Base-by-base conservation (phyloP, 2,888 invertebrate genomes). In the Pachliopta kotzebuea region DNA sequence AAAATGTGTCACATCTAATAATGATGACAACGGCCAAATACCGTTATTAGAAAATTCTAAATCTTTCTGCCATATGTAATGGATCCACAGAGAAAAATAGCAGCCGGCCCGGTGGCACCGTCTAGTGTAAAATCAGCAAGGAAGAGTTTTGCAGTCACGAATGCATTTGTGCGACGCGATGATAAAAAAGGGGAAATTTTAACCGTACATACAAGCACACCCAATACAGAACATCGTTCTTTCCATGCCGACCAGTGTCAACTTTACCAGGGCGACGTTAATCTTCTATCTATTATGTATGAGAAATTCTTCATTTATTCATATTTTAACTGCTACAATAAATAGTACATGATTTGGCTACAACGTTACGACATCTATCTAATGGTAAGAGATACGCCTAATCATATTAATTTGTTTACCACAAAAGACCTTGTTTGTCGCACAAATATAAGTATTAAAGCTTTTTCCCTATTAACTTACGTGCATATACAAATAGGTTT, bases 261-360 rank as follows among this genome's bases (percentile, higher is more conserved):
- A 78, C 72, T 87, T 45, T 87, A 82, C 72, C 80, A 84, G 67
- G 90, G 89, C 63, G 83, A 85, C 65, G 81, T 91, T 21, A 90
- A 91, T 71, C 73, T 90, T 23, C 78, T 90, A 56, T 87, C 88
- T 45, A 80, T 88, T 58, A 84, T 90, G 90, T 90, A 77, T 74
- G 86, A 77, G 26, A 24, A 55, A 42, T 45, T 45, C 4, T 45
- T n/a, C 0, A n/a, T 42, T 18, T 45, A 14, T 14, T 17, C 23
- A 17, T 61, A 54, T 23, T 29, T 24, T n/a, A 45, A n/a, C 45
- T 45, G 8, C n/a, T 6, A 45, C 4, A 4, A 45, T 45, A 45
- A n/a, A 45, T 6, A 45, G 4, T n/a, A 45, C 45, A 7, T 18
- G n/a, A 45, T 45, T 45, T 45, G 18, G 6, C 18, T 45, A 45